Base-by-base conservation (phyloP, 30 jellyfish, hydroid and myxozoan genomes). In the Phacellophora camtschatica region DNA sequence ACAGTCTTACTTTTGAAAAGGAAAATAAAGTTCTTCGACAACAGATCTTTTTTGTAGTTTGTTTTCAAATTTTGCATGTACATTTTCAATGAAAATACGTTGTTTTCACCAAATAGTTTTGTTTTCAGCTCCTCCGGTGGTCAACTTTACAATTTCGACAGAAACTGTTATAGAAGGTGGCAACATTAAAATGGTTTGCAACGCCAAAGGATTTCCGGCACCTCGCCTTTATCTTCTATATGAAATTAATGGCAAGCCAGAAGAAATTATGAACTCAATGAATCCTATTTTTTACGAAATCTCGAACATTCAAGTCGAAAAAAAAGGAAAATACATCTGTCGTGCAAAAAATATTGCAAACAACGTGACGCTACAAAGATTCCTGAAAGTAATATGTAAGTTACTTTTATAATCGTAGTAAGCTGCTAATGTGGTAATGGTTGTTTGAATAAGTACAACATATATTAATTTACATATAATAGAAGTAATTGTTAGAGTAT, bases 371-470 rank as follows among this genome's bases (percentile, higher is more conserved):
- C 39, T 53, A 46, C 65, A 33, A 28, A 82, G 39, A 29, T 49
- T 56, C 45, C 58, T 82, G 34, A 74, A 76, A 6, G 87, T 82
- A 22, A 82, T 37, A 23, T 82, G 94, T 82, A 58, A 82, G 94
- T 82, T 28, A 10, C 22, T 31, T 16, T 39, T 32, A 33, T 39
- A n/a, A n/a, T n/a, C n/a, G n/a, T n/a, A n/a, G n/a, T n/a, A n/a
- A n/a, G n/a, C n/a, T n/a, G n/a, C n/a, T n/a, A n/a, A n/a, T n/a
- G n/a, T n/a, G n/a, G n/a, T n/a, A n/a, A n/a, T n/a, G n/a, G n/a
- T n/a, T n/a, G n/a, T n/a, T n/a, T n/a, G n/a, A n/a, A n/a, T n/a
- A n/a, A n/a, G n/a, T n/a, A n/a, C n/a, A n/a, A n/a, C n/a, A n/a
- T n/a, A n/a, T n/a, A n/a, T n/a, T n/a, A n/a, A n/a, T n/a, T n/a